A percentile compares a stretch with the other conserved stretches of the same genome.
phyloP scores from a whole-genome alignment of 2,797 vertebrate species.

The Zalophus californianus region DNA sequence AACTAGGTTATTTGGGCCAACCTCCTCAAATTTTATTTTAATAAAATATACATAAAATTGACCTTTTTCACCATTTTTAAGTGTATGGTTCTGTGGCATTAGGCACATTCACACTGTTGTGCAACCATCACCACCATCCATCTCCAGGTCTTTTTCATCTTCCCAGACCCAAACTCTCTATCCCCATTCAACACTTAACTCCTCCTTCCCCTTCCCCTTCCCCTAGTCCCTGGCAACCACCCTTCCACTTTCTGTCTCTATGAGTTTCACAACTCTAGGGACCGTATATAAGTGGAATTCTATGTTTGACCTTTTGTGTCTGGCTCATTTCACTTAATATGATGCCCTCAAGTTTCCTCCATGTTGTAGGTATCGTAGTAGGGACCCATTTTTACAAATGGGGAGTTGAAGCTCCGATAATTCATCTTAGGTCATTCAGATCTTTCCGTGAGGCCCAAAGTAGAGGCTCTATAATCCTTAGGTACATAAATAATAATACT shows the following conservation, averaged over 20 bases:
- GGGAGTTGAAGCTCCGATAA: neutral
- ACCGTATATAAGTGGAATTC: neutral
- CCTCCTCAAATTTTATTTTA: neutral
- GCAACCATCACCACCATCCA: neutral
- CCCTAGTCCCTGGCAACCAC: accelerated
- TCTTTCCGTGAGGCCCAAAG: neutral
- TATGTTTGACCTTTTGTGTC: neutral
- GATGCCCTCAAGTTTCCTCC: neutral
- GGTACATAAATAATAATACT: neutral
- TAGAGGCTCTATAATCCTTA: neutral
- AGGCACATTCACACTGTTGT: neutral
- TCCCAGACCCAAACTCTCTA: neutral
- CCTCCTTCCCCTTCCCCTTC: neutral
- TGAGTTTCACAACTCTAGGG: neutral
- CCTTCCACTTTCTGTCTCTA: neutral
- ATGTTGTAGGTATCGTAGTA: accelerated
- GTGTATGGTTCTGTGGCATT: neutral
- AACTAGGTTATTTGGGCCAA: neutral
- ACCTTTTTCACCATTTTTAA: neutral
- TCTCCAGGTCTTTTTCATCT: neutral
- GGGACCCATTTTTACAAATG: neutral
- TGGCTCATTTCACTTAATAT: neutral
- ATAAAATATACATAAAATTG: neutral
- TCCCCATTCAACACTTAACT: neutral
- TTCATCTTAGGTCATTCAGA: neutral